Conservation (phyloP, 2,888 invertebrate species). For the Dryococelus australis region DNA sequence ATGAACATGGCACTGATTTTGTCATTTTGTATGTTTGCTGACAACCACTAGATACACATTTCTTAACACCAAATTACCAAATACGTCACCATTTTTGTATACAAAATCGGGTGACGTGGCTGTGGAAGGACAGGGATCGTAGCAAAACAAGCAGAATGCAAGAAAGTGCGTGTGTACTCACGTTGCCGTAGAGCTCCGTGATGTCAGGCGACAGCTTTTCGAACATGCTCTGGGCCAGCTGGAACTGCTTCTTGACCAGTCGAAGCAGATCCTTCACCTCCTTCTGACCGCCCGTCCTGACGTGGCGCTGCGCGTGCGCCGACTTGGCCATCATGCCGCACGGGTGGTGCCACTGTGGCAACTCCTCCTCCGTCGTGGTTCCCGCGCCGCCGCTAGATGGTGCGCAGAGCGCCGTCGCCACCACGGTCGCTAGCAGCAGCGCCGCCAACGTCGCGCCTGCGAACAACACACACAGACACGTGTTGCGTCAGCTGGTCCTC, state of each 20-base stretch:
- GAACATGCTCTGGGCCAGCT: too few species aligned
- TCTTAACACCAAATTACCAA: too few species aligned
- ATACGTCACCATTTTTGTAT: too few species aligned
- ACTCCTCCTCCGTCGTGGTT: neutral
- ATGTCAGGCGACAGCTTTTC: neutral
- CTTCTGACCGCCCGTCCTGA: neutral
- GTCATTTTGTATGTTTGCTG: too few species aligned
- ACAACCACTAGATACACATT: too few species aligned
- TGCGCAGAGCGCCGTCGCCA: neutral
- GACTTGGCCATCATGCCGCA: neutral
- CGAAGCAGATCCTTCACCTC: neutral
- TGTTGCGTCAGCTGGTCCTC: neutral
- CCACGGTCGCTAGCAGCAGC: slow-evolving; percentile 6
- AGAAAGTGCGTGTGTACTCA: neutral
- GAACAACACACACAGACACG: neutral
- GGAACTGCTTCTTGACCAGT: too few species aligned
- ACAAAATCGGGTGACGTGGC: too few species aligned
- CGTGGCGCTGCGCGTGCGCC: neutral
- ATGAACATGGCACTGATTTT: too few species aligned
- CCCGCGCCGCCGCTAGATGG: slow-evolving; percentile 1
- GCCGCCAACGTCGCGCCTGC: slow-evolving; percentile 10
- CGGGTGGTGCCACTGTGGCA: slow-evolving; percentile 19
- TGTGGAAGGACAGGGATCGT: too few species aligned
- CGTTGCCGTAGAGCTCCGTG: neutral
- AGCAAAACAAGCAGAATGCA: too few species aligned